Percentiles rank a stretch among this genome's conserved stretches.
Conservation (phyloP, 2,888 invertebrate genomes). For the Prosopocoilus inquinatus region DNA sequence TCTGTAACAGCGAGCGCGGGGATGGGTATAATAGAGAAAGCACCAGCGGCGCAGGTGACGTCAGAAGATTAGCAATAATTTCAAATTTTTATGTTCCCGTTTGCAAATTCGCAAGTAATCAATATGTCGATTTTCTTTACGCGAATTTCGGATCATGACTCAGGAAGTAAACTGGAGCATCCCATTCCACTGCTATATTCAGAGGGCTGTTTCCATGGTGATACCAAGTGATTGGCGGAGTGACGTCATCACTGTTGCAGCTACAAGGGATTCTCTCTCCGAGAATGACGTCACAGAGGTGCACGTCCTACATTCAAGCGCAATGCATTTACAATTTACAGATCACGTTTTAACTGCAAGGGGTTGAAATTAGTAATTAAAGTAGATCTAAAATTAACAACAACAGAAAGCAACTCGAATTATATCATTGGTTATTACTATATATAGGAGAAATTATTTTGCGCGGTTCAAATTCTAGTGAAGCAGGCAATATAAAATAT, state of each 20-base stretch:
- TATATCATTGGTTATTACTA: too few species aligned
- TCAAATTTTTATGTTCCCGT: not conserved
- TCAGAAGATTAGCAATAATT: too few species aligned
- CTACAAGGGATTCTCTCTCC: constrained; percentile 1
- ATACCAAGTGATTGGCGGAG: constrained; percentile 28
- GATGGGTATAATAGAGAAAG: too few species aligned
- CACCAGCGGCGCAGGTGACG: too few species aligned
- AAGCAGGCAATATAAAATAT: too few species aligned
- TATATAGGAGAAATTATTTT: too few species aligned
- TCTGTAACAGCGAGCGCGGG: too few species aligned
- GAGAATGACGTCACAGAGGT: constrained; percentile 1
- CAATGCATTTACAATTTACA: constrained; percentile 10
- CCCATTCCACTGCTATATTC: constrained; percentile 26
- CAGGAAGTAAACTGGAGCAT: constrained; percentile 25
- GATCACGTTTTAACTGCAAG: not conserved
- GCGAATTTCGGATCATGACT: constrained; percentile 23
- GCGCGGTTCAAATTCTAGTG: too few species aligned
- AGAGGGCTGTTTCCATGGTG: constrained; percentile 26
- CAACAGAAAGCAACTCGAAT: too few species aligned
- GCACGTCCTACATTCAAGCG: constrained; percentile 4
- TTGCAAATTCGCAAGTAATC: constrained; percentile 24
- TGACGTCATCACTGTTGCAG: constrained; percentile 29
- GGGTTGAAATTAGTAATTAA: not conserved
- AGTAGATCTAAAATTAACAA: not conserved
- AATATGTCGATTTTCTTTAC: constrained; percentile 38